A percentile compares a stretch with the other conserved stretches of the same genome.
phyloP scores from a whole-genome alignment of 2,888 invertebrate genomes.

The Megastigmus dorsalis region DNA sequence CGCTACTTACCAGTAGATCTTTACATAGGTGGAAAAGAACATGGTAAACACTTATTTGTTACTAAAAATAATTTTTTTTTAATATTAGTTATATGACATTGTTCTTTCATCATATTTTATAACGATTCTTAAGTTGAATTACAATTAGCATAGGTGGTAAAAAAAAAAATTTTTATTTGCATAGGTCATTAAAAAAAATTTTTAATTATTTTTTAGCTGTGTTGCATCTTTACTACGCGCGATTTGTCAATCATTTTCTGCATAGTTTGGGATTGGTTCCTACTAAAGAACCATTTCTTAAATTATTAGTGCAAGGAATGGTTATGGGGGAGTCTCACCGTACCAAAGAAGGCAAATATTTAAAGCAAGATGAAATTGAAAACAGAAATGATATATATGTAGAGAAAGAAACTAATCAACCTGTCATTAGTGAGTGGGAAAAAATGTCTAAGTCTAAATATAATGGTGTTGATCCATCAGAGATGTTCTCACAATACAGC shows the following conservation, averaged over 20 bases:
- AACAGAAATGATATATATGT: conserved; percentile 78
- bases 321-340: conserved; percentile 90
- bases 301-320: conserved; percentile 96
- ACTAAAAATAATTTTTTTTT: conserved; percentile 21
- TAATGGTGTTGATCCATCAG: conserved; percentile 95
- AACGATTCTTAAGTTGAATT: too few relatives aligned
- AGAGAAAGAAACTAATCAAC: conserved; percentile 80
- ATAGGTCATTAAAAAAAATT: too few relatives aligned
- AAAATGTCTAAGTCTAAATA: conserved; percentile 99
- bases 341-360: conserved; percentile 84
- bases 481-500: conserved; percentile 87
- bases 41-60: conserved; percentile 78
- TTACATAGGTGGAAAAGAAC: conserved; percentile 98
- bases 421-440: conserved; percentile 89
- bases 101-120: too few relatives aligned
- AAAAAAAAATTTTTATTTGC: too few relatives aligned
- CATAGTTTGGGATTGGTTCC: conserved; percentile 85
- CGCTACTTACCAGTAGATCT: conserved; percentile 90
- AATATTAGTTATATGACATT: conserved; percentile 9
- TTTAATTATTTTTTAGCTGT: conserved; percentile 83
- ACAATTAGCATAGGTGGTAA: too few relatives aligned
- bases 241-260: conserved; percentile 95
- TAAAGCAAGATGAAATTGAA: conserved; percentile 81
- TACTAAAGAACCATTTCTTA: conserved; percentile 90
- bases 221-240: conserved; percentile 96